Evolutionary conservation across 2,797 vertebrate genomes (phyloP).

Genomic region (Pangasius mekongensis): DNA sequence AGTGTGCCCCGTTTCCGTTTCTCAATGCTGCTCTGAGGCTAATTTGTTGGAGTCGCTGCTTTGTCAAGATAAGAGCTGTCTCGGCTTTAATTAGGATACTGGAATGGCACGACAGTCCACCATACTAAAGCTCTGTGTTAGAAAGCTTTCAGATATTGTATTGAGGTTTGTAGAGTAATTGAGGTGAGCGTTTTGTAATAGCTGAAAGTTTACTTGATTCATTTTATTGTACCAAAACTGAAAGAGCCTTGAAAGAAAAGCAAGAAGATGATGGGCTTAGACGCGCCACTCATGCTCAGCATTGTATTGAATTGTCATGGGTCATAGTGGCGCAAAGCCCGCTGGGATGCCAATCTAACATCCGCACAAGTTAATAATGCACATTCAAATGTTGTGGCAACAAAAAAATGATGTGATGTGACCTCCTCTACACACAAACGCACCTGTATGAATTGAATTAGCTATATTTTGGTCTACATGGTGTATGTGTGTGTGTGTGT

Average conservation of each 20-base stretch:
- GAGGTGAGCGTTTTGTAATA: neutral
- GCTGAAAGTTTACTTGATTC: neutral
- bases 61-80: constrained; percentile 39
- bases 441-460: neutral
- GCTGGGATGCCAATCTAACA: no score
- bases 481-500: neutral
- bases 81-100: constrained; percentile 36
- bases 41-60: constrained; percentile 37
- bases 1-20: constrained; percentile 71
- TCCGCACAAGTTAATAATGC: neutral
- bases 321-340: neutral
- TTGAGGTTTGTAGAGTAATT: neutral
- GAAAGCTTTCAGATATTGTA: neutral
- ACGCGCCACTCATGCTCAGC: neutral
- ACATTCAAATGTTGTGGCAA: neutral
- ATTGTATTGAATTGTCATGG: neutral
- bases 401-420: no score
- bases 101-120: neutral
- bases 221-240: neutral
- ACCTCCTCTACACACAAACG: neutral
- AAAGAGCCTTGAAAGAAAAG: neutral
- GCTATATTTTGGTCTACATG: neutral
- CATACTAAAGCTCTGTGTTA: neutral
- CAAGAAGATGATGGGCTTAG: neutral
- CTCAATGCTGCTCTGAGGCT: constrained; percentile 62